A percentile compares a stretch with the other conserved stretches of the same genome.
phyloP scores from a whole-genome alignment of 2,113 vertebrate genomes.

The Dolichallabes microphthalmus region DNA sequence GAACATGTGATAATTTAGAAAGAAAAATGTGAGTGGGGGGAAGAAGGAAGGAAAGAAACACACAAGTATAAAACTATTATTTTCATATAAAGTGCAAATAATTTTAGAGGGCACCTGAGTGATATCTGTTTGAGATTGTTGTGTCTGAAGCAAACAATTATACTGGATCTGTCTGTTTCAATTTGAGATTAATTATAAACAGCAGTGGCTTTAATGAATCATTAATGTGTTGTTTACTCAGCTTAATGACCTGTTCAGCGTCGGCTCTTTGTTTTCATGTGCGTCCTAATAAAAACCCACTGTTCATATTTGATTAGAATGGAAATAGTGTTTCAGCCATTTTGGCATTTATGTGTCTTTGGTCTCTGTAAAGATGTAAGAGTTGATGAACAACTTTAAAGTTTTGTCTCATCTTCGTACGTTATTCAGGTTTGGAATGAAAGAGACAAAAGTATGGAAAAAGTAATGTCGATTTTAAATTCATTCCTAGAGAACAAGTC shows the following conservation, averaged over 20 bases:
- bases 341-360: constrained; percentile 67
- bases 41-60: not conserved
- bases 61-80: not conserved
- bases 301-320: constrained; percentile 16
- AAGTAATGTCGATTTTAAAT: not conserved
- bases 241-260: constrained; percentile 57
- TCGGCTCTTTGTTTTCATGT: constrained; percentile 39
- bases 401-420: constrained; percentile 48
- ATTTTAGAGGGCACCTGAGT: not conserved
- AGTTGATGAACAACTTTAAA: not conserved
- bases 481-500: too few relatives aligned
- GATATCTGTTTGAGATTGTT: not conserved
- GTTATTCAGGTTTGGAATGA: constrained; percentile 19
- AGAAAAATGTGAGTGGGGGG: not conserved
- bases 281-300: constrained; percentile 17
- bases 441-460: not conserved
- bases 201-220: constrained; percentile 57
- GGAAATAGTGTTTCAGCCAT: not conserved
- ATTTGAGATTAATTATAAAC: constrained; percentile 53
- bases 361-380: constrained; percentile 59
- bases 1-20: not conserved
- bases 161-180: constrained; percentile 37
- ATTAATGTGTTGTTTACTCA: constrained; percentile 70
- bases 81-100: not conserved
- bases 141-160: constrained; percentile 20